phyloP scores from a whole-genome alignment of 2,888 invertebrate species.

The Pyrgus malvae region DNA sequence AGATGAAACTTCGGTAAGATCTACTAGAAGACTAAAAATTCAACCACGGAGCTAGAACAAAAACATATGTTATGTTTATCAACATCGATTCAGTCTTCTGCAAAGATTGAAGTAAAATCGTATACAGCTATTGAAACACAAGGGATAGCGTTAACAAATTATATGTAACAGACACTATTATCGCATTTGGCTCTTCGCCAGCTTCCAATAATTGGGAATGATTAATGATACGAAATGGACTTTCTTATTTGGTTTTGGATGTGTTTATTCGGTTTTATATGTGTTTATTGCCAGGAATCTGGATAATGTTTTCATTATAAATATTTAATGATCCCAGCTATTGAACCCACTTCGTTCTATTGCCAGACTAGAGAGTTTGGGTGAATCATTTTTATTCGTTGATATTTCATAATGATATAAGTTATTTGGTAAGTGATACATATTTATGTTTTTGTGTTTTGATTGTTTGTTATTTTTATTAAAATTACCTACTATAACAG shows the following conservation, averaged over 20 bases:
- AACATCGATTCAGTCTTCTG: not conserved
- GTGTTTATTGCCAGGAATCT: slow-evolving; percentile 16
- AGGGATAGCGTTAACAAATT: not conserved
- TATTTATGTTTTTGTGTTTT: no score
- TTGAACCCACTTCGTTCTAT: not conserved
- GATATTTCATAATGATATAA: no score
- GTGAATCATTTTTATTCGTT: no score
- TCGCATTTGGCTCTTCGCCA: slow-evolving; percentile 15
- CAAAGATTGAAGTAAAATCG: not conserved
- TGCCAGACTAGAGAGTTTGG: no score
- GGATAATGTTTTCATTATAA: slow-evolving; percentile 17
- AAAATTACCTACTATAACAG: no score
- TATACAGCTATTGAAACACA: not conserved
- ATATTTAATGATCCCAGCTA: slow-evolving; percentile 5
- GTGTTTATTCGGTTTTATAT: slow-evolving; percentile 24
- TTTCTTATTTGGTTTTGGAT: slow-evolving; percentile 21
- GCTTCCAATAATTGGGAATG: slow-evolving; percentile 6
- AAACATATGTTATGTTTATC: no score
- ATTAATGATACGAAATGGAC: slow-evolving; percentile 13
- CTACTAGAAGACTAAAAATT: no score
- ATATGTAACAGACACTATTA: slow-evolving; percentile 3
- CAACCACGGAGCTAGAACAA: no score
- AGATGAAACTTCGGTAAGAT: no score
- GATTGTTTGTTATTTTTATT: no score
- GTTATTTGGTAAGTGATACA: no score